Percentiles rank a stretch among this genome's conserved stretches.
Evolutionary conservation across 1,140 invertebrate species (phyloP).

Genomic region (Bombus haemorrhoidalis): DNA sequence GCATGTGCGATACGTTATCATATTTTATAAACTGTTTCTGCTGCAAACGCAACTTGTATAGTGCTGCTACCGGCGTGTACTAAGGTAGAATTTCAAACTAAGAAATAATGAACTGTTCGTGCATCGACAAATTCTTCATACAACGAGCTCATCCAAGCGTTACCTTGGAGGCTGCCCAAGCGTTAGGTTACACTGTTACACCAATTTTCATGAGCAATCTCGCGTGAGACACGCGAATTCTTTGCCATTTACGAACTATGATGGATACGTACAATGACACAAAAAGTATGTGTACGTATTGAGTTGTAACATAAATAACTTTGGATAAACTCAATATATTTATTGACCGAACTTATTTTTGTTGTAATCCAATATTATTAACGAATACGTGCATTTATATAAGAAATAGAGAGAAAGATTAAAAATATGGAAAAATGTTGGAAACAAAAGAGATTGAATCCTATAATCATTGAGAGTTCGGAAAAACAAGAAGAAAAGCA

Average conservation of each 20-base stretch:
- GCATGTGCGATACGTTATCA: no score
- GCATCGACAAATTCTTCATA: background rate
- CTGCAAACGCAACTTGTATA: background rate
- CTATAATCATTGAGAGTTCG: background rate
- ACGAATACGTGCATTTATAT: background rate
- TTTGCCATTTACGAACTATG: background rate
- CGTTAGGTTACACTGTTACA: constrained; percentile 14
- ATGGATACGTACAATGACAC: background rate
- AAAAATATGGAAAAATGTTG: background rate
- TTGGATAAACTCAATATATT: no score
- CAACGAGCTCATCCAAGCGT: background rate
- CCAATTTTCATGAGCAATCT: constrained; percentile 19
- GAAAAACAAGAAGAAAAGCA: background rate
- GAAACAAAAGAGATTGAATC: background rate
- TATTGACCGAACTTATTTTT: no score
- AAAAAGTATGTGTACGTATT: no score
- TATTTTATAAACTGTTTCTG: background rate
- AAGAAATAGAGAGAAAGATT: no score
- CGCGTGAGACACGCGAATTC: background rate
- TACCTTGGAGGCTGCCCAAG: background rate
- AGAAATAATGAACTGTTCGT: background rate
- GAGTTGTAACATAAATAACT: no score
- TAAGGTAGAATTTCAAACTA: background rate
- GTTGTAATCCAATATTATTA: no score
- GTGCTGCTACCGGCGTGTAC: background rate